These are phyloP conservation scores for Oscheius sp. DNA, from an alignment of 2,888 invertebrate species.

Conservation along the genomic window DNA sequence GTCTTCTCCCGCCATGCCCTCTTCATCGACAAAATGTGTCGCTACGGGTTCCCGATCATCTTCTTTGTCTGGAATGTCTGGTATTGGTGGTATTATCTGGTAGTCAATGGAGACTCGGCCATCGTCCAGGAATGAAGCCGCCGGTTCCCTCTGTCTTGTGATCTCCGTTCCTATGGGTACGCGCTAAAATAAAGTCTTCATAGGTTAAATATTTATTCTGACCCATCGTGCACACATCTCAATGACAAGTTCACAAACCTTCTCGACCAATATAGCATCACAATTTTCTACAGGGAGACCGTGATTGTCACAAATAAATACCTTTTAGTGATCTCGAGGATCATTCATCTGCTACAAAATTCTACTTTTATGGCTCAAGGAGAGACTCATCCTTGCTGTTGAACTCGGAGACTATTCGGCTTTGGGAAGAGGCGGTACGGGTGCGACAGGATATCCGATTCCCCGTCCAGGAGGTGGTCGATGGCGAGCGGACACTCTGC, in stretches of 20 bases:
- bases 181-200: not conserved
- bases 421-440: slow-evolving; percentile 17
- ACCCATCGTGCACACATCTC: too few species aligned
- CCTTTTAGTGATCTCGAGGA: not conserved
- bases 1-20: slow-evolving; percentile 61
- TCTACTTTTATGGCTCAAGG: not conserved
- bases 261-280: not conserved
- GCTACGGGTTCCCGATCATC: slow-evolving; percentile 58
- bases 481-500: slow-evolving; percentile 16
- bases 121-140: too few species aligned
- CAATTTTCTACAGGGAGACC: not conserved
- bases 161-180: not conserved
- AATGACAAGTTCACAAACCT: not conserved
- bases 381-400: slow-evolving; percentile 6
- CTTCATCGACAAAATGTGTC: slow-evolving; percentile 63
- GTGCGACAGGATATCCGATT: slow-evolving; percentile 27
- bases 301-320: too few species aligned
- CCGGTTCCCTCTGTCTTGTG: not conserved
- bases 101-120: slow-evolving; percentile 40
- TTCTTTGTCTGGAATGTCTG: slow-evolving; percentile 62
- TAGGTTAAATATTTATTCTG: too few species aligned
- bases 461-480: slow-evolving; percentile 19
- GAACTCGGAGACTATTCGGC: slow-evolving; percentile 3
- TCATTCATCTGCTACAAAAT: not conserved
- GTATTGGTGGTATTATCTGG: slow-evolving; percentile 63